phyloP scores from a whole-genome alignment of 2,113 vertebrate species.

The Phyllostomus hastatus region DNA sequence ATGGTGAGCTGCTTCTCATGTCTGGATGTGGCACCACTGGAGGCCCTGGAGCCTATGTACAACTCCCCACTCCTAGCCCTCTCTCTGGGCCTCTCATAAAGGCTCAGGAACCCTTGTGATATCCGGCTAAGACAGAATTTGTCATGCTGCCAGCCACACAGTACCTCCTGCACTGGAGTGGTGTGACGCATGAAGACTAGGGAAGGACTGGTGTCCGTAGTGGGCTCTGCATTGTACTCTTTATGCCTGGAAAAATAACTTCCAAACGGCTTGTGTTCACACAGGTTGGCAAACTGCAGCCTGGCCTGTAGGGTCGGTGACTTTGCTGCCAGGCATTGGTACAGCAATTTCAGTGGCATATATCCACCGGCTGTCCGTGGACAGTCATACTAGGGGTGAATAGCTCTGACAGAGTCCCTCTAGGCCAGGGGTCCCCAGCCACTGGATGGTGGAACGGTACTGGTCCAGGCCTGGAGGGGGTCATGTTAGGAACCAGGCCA shows the following conservation, averaged over 20 bases:
- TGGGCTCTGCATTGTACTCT: background rate
- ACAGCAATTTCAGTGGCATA: background rate
- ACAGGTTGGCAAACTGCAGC: background rate
- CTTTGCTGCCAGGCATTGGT: background rate
- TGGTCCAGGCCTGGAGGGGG: no score
- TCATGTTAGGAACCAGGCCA: no score
- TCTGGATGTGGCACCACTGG: background rate
- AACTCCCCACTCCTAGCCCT: background rate
- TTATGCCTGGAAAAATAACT: background rate
- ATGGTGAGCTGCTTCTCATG: background rate
- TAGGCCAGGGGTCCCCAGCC: no score
- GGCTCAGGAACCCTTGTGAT: background rate
- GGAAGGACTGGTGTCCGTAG: no score
- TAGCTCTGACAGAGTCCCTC: background rate
- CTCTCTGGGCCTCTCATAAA: background rate
- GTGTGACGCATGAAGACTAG: no score
- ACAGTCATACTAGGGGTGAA: no score
- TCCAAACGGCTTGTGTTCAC: background rate
- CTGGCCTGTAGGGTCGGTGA: accelerated
- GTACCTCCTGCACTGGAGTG: background rate
- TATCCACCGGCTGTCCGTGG: accelerated
- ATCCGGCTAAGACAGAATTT: background rate
- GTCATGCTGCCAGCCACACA: background rate
- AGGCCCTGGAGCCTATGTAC: background rate
- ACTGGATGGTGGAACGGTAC: no score